These are phyloP conservation scores for Sebastes hubbsi DNA, from an alignment of 2,797 vertebrate species.

Conservation along the genomic window DNA sequence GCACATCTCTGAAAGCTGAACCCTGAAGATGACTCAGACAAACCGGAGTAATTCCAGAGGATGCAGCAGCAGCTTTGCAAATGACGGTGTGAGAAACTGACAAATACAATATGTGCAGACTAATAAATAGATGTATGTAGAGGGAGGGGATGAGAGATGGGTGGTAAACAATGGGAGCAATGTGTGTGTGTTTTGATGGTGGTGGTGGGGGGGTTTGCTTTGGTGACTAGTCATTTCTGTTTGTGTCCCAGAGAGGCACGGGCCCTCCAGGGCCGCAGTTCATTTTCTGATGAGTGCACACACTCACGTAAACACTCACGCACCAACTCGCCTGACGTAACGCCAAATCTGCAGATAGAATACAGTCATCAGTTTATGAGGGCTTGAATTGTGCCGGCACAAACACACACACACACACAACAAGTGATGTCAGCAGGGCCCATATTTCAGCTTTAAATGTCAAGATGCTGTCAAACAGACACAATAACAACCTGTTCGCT, in stretches of 20 bases:
- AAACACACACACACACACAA: background rate
- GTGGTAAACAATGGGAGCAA: slow-evolving; percentile 1
- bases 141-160: background rate
- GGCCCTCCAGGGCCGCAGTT: slow-evolving; percentile 18
- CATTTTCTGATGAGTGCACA: slow-evolving; percentile 35
- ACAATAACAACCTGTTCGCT: background rate
- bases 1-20: background rate
- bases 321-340: slow-evolving; percentile 9
- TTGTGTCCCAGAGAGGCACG: slow-evolving; percentile 30
- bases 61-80: background rate
- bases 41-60: background rate
- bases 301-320: background rate
- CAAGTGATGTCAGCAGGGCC: slow-evolving; percentile 2
- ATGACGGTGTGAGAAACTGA: background rate
- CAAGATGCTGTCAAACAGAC: slow-evolving; percentile 4
- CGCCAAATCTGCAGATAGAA: slow-evolving; percentile 28
- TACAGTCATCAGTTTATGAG: slow-evolving; percentile 43
- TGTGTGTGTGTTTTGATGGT: background rate
- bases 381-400: slow-evolving; percentile 11
- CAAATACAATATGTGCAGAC: background rate
- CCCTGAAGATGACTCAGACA: background rate
- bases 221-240: slow-evolving; percentile 64
- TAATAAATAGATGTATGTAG: background rate
- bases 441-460: slow-evolving; percentile 42
- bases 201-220: background rate